A percentile compares a stretch with the other conserved stretches of the same genome.
phyloP scores from a whole-genome alignment of 1,140 invertebrate genomes.

The Cryptotermes secundus region DNA sequence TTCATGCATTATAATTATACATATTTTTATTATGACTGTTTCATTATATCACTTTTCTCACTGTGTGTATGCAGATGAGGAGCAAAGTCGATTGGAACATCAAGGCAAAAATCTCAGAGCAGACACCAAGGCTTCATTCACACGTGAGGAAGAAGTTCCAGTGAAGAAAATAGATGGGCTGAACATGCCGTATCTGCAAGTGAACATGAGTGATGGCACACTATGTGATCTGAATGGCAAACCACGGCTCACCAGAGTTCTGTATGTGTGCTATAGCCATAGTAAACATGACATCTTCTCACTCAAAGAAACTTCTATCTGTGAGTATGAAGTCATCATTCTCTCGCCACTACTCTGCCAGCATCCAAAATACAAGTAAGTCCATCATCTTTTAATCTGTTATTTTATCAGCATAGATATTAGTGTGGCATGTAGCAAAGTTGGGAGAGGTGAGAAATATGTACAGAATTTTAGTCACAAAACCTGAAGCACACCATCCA shows the following conservation, averaged over 20 bases:
- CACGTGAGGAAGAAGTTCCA: slow-evolving; percentile 51
- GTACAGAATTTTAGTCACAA: no score
- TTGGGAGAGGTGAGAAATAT: no score
- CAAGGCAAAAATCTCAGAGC: slow-evolving; percentile 38
- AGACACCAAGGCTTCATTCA: slow-evolving; percentile 54
- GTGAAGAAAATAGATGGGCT: slow-evolving; percentile 82
- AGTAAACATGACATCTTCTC: slow-evolving; percentile 91
- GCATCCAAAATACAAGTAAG: slow-evolving; percentile 63
- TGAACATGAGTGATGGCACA: slow-evolving; percentile 76
- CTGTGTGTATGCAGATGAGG: not conserved
- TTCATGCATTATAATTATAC: no score
- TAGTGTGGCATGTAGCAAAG: no score
- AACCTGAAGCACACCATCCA: no score
- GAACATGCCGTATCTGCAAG: slow-evolving; percentile 79
- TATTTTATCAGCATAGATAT: no score
- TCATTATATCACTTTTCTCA: no score
- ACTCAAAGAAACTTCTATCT: slow-evolving; percentile 89
- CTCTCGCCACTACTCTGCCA: slow-evolving; percentile 80
- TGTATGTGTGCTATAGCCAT: slow-evolving; percentile 82
- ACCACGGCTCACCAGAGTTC: slow-evolving; percentile 74
- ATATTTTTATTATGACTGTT: no score
- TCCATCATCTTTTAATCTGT: no score
- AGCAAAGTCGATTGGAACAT: not conserved
- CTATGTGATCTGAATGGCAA: slow-evolving; percentile 87
- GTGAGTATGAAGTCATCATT: slow-evolving; percentile 90